Percentiles rank a stretch among this genome's conserved stretches.
phyloP scores from a whole-genome alignment of 2,797 vertebrate species.

The Delichon dasypus region DNA sequence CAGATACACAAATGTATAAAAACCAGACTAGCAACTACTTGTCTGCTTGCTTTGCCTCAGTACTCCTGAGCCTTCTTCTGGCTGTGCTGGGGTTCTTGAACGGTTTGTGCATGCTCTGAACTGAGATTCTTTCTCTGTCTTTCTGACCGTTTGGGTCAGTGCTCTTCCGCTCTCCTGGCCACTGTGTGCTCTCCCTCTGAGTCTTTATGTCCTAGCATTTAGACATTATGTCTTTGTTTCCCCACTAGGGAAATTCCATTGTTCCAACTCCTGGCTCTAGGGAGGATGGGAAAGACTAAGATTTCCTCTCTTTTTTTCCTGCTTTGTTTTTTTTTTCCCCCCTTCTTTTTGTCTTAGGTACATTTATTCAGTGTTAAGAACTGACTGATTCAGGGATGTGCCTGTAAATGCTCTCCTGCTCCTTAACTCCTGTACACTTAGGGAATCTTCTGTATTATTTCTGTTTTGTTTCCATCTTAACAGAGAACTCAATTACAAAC shows the following conservation, averaged over 20 bases:
- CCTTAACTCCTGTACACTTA: background rate
- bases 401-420: background rate
- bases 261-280: background rate
- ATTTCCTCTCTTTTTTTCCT: background rate
- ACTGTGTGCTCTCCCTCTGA: background rate
- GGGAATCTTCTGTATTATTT: background rate
- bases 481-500: slow-evolving; percentile 28
- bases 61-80: background rate
- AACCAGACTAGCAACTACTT: background rate
- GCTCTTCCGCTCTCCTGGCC: background rate
- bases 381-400: background rate
- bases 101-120: background rate
- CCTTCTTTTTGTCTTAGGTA: background rate
- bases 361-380: background rate
- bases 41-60: background rate
- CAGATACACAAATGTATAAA: background rate
- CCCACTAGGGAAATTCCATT: background rate
- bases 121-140: background rate
- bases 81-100: background rate
- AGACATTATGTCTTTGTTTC: slow-evolving; percentile 18
- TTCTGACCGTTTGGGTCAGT: background rate
- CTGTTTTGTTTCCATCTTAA: slow-evolving; percentile 58
- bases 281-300: background rate
- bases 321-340: background rate
- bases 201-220: background rate